Base-by-base conservation (phyloP, 1,140 invertebrate species). In the Drosophila pachea region DNA sequence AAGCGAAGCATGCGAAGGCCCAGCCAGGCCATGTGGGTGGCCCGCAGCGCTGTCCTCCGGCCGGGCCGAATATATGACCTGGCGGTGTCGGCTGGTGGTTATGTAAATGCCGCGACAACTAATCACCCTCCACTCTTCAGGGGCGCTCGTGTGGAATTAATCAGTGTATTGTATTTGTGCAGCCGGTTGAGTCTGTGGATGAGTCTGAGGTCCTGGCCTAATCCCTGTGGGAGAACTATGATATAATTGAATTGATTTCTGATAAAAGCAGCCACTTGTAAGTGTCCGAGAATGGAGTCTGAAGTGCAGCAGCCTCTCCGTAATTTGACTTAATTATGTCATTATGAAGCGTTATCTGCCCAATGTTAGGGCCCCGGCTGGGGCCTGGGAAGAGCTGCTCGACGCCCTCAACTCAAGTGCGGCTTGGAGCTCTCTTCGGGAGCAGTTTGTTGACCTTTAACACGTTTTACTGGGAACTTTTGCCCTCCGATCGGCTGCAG, bases 271-370 rank as follows among this genome's bases (percentile, higher is more conserved):
- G 61, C 62, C 76, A 86, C 81, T 84, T 84, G 73, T 63, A 54
- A 75, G 65, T 66, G 65, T 64, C 52, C 47, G 12, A 43, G 11
- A 43, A 43, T 43, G 12, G 40, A 2, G 40, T 14, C 40, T 43
- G 12, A 43, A 43, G 40, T 43, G 69, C 62, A 75, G 73, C 56
- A 62, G 49, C 68, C 2, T 12, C 43, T 47, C 16, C 45, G 2
- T 87, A 78, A 87, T 87, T 81, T 70, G 65, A 71, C 74, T 70
- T 87, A 87, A 87, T 87, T 83, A 74, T 75, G 64, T 76, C 84
- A 69, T 87, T 79, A 87, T 73, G 74, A 40, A 33, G 71, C 62
- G 65, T 42, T 74, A 74, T 82, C 78, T 74, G 9, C 22, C 9
- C 43, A 4, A 11, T 11, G 45, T 5, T 16, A 22, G 16, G 14